Evolutionary conservation across 2,888 invertebrate genomes (phyloP).

Genomic region (Osmoderma eremita): DNA sequence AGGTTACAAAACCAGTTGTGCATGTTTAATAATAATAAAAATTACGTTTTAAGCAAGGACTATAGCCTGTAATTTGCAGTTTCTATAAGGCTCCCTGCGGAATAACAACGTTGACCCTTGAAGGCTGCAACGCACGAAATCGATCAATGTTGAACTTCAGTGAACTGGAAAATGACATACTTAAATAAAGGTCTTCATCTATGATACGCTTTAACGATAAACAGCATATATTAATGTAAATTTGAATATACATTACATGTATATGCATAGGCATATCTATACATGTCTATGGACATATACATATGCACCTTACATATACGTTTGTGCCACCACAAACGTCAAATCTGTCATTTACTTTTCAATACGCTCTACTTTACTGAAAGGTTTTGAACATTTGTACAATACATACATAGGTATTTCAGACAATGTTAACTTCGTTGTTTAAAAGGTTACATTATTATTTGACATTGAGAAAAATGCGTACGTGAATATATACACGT

Average conservation of each 20-base stretch:
- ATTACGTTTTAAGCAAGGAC: too few species aligned
- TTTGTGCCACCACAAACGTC: neutral
- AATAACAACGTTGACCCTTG: neutral
- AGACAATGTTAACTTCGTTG: too few species aligned
- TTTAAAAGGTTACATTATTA: constrained; percentile 36
- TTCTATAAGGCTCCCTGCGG: too few species aligned
- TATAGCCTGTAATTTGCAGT: too few species aligned
- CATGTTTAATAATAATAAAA: too few species aligned
- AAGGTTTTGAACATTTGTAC: constrained; percentile 22
- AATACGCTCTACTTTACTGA: constrained; percentile 20
- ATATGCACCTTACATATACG: neutral
- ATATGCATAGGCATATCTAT: constrained; percentile 5
- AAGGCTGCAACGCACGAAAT: neutral
- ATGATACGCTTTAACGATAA: constrained; percentile 9
- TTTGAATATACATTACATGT: too few species aligned
- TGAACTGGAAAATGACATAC: constrained; percentile 24
- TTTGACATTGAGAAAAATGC: constrained; percentile 33
- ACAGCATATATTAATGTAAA: neutral
- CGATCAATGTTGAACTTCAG: constrained; percentile 6
- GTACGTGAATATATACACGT: constrained; percentile 29
- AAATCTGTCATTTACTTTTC: neutral
- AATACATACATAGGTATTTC: constrained; percentile 13
- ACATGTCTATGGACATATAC: neutral
- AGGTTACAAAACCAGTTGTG: too few species aligned
- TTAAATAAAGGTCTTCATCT: constrained; percentile 18